These are phyloP conservation scores for Tholera decimalis DNA, from an alignment of 2,888 invertebrate genomes.

Conservation along the genomic window DNA sequence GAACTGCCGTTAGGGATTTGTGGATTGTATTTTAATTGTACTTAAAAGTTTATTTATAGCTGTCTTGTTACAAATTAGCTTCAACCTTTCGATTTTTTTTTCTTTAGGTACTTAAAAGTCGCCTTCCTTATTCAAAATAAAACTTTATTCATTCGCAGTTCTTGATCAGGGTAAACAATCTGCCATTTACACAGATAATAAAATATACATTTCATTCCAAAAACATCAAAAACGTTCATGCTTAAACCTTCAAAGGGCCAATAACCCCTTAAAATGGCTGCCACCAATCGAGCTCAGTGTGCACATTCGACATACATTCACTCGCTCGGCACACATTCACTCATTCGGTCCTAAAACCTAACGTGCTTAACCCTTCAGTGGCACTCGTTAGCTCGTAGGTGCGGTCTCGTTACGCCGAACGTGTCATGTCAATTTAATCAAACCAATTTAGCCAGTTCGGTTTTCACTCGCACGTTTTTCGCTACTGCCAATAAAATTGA, in stretches of 20 bases:
- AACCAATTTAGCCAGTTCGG: slow-evolving; percentile 62
- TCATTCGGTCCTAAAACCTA: slow-evolving; percentile 49
- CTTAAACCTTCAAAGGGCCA: slow-evolving; percentile 23
- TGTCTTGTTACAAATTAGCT: slow-evolving; percentile 8
- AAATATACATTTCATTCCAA: neutral
- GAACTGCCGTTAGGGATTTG: slow-evolving; percentile 43
- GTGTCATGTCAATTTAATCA: slow-evolving; percentile 64
- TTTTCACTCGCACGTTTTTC: slow-evolving; percentile 52
- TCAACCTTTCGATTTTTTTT: neutral
- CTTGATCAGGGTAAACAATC: neutral
- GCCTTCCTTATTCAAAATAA: no score
- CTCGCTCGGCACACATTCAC: slow-evolving; percentile 23
- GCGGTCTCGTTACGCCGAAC: slow-evolving; percentile 64
- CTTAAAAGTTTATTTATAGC: slow-evolving; percentile 25
- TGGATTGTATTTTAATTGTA: slow-evolving; percentile 50
- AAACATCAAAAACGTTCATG: slow-evolving; percentile 11
- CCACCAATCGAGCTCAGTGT: slow-evolving; percentile 28
- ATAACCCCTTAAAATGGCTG: slow-evolving; percentile 26
- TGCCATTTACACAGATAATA: neutral
- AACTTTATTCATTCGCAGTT: neutral
- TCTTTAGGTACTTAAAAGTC: neutral
- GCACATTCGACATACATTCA: slow-evolving; percentile 39
- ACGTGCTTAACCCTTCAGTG: slow-evolving; percentile 48
- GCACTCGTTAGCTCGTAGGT: slow-evolving; percentile 52
- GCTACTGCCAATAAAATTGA: slow-evolving; percentile 56